Evolutionary conservation across 2,888 invertebrate genomes (phyloP).

Genomic region (Cryptus viduatorius): DNA sequence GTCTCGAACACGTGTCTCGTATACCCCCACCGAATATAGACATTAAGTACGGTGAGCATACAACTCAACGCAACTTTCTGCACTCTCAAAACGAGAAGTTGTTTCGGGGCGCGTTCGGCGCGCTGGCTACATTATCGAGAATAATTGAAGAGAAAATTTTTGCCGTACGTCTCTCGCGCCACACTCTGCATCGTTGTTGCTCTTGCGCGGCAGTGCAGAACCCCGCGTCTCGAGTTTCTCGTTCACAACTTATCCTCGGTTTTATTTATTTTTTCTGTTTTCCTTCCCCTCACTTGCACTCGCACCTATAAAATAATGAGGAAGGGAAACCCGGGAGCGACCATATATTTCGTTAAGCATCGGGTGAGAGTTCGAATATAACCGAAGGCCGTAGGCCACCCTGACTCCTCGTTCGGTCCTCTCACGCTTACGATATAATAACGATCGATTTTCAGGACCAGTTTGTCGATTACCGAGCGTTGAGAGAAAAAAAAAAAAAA

Average conservation of each 20-base stretch:
- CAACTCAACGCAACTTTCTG: conserved; percentile 59
- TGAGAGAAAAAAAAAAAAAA: conserved; percentile 48
- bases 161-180: conserved; percentile 30
- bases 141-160: conserved; percentile 65
- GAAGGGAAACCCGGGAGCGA: conserved; percentile 19
- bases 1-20: neutral
- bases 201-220: neutral
- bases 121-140: conserved; percentile 37
- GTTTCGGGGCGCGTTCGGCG: conserved; percentile 16
- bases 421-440: conserved; percentile 47
- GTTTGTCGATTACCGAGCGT: conserved; percentile 64
- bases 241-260: conserved; percentile 52
- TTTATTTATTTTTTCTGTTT: conserved; percentile 40
- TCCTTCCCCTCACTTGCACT: conserved; percentile 43
- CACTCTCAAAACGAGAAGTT: conserved; percentile 53
- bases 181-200: conserved; percentile 9
- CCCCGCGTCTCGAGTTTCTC: conserved; percentile 41
- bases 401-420: conserved; percentile 38
- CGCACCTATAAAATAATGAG: conserved; percentile 62
- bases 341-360: conserved; percentile 39
- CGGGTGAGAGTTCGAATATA: conserved; percentile 61
- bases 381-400: conserved; percentile 36
- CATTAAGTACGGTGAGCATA: conserved; percentile 17
- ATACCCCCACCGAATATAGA: conserved; percentile 26
- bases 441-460: conserved; percentile 66